Conservation (phyloP, 2,113 vertebrate genomes). For the Platichthys flesus region DNA sequence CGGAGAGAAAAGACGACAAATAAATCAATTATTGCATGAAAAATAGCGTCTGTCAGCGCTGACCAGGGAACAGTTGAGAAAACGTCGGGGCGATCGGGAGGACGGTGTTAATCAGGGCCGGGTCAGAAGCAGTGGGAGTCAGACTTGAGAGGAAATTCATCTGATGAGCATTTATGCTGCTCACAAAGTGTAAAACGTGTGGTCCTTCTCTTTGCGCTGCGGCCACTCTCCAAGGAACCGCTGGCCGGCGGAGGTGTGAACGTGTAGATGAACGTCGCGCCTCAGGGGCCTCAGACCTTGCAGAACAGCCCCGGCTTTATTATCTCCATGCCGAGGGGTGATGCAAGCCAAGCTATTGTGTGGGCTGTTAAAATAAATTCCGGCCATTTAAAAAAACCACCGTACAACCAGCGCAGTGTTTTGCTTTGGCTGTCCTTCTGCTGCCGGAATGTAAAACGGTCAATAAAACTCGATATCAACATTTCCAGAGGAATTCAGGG, state of each 20-base stretch:
- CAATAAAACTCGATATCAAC: conserved; percentile 31
- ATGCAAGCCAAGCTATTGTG: conserved; percentile 36
- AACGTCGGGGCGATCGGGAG: not conserved
- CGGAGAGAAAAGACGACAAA: conserved; percentile 50
- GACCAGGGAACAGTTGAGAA: conserved; percentile 21
- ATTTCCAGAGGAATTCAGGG: conserved; percentile 20
- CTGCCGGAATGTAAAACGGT: conserved; percentile 30
- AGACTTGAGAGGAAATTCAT: conserved; percentile 46
- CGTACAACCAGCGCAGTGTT: not conserved
- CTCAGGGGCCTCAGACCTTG: conserved; percentile 43
- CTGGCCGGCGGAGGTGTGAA: conserved; percentile 63
- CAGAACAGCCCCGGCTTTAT: conserved; percentile 51
- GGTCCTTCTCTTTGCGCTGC: conserved; percentile 32
- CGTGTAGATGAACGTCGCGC: conserved; percentile 65
- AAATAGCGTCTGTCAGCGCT: not conserved
- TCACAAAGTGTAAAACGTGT: conserved; percentile 56
- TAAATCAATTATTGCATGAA: conserved; percentile 60
- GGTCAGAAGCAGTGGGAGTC: conserved; percentile 45
- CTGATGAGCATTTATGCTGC: conserved; percentile 43
- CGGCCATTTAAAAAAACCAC: conserved; percentile 20
- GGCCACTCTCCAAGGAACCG: conserved; percentile 53
- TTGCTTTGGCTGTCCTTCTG: conserved; percentile 15
- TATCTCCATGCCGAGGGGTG: conserved; percentile 27
- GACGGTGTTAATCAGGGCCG: conserved; percentile 19
- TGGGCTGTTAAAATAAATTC: conserved; percentile 38